Evolutionary conservation across 2,113 vertebrate genomes (phyloP).

Genomic region (Vireo altiloquus): DNA sequence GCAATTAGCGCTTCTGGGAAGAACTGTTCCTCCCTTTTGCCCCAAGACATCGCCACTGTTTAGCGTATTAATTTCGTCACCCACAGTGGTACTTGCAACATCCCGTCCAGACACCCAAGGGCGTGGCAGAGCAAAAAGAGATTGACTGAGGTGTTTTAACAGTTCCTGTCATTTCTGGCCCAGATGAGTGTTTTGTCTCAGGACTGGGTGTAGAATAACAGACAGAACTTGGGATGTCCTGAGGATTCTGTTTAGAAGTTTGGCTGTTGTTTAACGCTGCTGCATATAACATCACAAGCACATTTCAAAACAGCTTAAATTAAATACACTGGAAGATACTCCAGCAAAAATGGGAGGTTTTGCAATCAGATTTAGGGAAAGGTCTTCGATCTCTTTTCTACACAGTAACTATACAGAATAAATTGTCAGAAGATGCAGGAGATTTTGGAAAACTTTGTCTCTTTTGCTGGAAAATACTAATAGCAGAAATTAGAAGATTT

Average conservation of each 20-base stretch:
- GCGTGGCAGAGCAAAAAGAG: neutral
- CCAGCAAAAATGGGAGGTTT: neutral
- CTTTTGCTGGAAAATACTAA: neutral
- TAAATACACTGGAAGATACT: neutral
- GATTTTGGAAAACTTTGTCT: neutral
- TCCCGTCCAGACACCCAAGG: neutral
- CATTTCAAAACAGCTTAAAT: neutral
- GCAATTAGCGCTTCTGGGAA: neutral
- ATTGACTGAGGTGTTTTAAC: neutral
- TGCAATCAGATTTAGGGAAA: neutral
- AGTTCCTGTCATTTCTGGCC: neutral
- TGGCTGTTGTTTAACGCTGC: neutral
- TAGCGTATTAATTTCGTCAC: neutral
- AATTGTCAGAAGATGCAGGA: neutral
- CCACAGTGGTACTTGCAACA: neutral
- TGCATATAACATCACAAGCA: neutral
- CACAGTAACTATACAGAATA: neutral
- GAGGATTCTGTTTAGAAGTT: too few species aligned
- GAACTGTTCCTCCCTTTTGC: neutral
- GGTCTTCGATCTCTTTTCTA: neutral
- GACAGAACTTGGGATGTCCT: neutral
- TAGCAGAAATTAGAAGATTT: neutral
- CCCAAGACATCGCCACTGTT: neutral
- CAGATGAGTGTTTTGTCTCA: neutral
- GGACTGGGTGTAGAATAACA: neutral